Evolutionary conservation across 2,113 vertebrate species (phyloP).

Genomic region (Cryptomyrus ogoouensis): DNA sequence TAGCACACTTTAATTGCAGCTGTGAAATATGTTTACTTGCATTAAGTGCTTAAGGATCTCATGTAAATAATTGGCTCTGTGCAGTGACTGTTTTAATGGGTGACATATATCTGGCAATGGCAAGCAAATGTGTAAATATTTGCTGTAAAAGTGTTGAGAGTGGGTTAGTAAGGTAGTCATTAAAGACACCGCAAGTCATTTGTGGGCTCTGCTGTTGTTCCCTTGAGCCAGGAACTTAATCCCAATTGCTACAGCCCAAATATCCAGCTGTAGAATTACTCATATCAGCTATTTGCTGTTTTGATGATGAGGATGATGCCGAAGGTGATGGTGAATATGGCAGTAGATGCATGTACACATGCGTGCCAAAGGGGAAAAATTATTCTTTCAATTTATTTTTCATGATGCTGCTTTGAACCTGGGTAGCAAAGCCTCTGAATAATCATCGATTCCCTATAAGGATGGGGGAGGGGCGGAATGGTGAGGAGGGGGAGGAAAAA

Average conservation of each 20-base stretch:
- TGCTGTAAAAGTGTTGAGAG: neutral
- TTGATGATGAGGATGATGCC: neutral
- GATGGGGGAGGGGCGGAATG: neutral
- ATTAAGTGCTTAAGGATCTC: neutral
- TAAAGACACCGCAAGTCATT: neutral
- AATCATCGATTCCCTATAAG: neutral
- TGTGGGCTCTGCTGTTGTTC: neutral
- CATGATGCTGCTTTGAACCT: neutral
- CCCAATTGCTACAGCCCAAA: neutral
- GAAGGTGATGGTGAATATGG: neutral
- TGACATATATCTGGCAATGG: neutral
- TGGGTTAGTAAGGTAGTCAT: neutral
- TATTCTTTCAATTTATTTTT: neutral
- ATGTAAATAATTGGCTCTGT: neutral
- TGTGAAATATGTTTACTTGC: conserved; percentile 3
- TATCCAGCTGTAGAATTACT: neutral
- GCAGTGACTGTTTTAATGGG: neutral
- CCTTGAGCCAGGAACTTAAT: neutral
- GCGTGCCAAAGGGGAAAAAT: neutral
- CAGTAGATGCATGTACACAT: neutral
- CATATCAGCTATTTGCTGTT: neutral
- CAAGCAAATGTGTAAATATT: neutral
- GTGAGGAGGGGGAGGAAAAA: neutral
- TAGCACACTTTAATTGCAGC: neutral
- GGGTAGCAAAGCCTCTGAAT: neutral